Base-by-base conservation (phyloP, 2,797 vertebrate genomes). In the Pseudochromis fuscus region DNA sequence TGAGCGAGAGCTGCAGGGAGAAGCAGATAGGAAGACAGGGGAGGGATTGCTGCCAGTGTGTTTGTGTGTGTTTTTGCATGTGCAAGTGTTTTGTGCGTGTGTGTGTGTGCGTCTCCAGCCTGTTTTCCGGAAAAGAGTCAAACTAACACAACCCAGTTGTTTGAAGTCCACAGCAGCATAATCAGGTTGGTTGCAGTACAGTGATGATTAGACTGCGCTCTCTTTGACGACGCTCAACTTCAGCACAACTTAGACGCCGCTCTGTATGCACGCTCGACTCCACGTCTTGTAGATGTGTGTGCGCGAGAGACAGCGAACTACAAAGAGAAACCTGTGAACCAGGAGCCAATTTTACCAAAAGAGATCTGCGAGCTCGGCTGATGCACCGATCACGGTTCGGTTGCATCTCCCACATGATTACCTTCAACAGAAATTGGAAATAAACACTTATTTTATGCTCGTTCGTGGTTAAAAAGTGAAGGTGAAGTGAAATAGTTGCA, bases 1-100 rank as follows among this genome's bases (percentile, higher is more conserved):
- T 56, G 72, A 60, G 81, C 52, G 59, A 84, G 69, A 79, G 88
- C 89, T 89, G 79, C 75, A 63, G 88, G 88, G 84, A 40, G 45
- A 80, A 56, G 72, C 68, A 79, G 75, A 90, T 76, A 74, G 80
- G 67, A 81, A 77, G 84, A 66, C 67, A 67, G 67, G 65, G 76
- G 62, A 76, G 79, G 78, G 67, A 51, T 61, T 38, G 66, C 64
- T 79, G 71, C 25, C 27, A 35, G 63, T 67, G 64, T 84, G 67
- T 31, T 55, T 77, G 48, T 64, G 18, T 82, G 50, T 73, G 15
- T 70, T 33, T 58, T 27, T 67, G 27, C 46, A 50, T 72, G 73
- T 75, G 77, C 31, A 9, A 19, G 27, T 28, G 46, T 78, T 27
- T 75, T 58, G 49, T 46, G 23, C 77, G 55, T 40, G 38, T 72